Base-by-base conservation (phyloP, 2,113 vertebrate species). In the Cyphomyrus discorhynchus region DNA sequence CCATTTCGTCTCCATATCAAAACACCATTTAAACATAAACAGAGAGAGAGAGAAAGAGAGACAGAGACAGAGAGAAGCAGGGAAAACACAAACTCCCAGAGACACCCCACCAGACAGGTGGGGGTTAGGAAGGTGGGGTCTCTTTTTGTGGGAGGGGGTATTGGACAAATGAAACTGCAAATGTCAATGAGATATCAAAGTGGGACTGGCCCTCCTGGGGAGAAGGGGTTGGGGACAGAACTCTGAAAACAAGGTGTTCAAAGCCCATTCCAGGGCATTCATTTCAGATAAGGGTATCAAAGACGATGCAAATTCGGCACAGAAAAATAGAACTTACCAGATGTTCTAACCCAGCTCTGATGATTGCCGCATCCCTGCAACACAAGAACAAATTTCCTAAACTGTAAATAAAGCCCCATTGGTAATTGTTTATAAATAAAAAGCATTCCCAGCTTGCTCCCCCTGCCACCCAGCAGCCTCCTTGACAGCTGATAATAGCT, bases 281-380 rank as follows among this genome's bases (percentile, higher is more conserved):
- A 96, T 96, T 96, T 96, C 94, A 96, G 96, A 97, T 96, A 96
- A 96, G 95, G 96, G 96, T 97, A 97, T 97, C 96, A 98, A 97
- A 97, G 96, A 96, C 92, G 94, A 96, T 96, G 96, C 95, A 96
- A 96, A 96, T 96, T 94, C 96, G 96, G 95, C 95, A 96, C 96
- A 96, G 96, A 93, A 95, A 97, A 97, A 96, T 95, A 97, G 94
- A 97, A 98, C 97, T 98, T 98, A 99, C 98, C 98, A 99, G 98
- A 98, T 99, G 98, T 97, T 98, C 97, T 97, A 98, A 97, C 97
- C 96, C 96, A 94, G 93, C 95, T 97, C 98, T 98, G 96, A 98
- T 97, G 97, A 95, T 97, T 91, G 89, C 97, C 91, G 94, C 91
- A 50, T 98, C 97, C 96, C 98, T 98, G 96, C 92, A 98, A 98